A percentile compares a stretch with the other conserved stretches of the same genome.
Conservation (phyloP, 1,140 invertebrate species). For the Macrosteles quadrilineatus region DNA sequence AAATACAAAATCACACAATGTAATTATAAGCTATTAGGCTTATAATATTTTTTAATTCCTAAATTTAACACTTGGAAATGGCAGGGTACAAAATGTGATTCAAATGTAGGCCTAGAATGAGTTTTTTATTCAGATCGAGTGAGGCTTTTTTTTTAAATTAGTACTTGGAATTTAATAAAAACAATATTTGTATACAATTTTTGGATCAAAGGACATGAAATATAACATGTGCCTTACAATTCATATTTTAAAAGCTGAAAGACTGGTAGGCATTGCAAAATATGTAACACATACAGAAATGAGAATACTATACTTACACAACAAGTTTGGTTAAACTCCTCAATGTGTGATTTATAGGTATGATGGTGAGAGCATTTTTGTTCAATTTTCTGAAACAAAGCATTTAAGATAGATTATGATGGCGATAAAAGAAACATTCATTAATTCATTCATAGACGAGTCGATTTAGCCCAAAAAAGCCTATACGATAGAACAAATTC, state of each 20-base stretch:
- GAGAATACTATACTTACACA: constrained; percentile 20
- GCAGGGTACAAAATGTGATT: no score
- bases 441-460: no score
- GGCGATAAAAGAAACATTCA: no score
- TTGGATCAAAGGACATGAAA: background rate
- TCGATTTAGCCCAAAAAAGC: no score
- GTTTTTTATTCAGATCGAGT: no score
- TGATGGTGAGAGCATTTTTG: constrained; percentile 19
- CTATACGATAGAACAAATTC: no score
- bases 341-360: constrained; percentile 23
- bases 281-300: background rate
- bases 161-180: constrained; percentile 18
- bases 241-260: background rate
- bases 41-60: no score
- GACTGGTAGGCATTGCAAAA: background rate
- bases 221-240: background rate
- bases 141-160: no score
- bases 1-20: no score
- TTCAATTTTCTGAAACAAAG: constrained; percentile 39
- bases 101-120: no score
- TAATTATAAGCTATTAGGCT: no score
- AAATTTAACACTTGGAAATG: no score
- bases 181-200: background rate
- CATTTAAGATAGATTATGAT: constrained; percentile 1
- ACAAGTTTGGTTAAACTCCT: constrained; percentile 13